Percentiles rank a stretch among this genome's conserved stretches.
These are phyloP conservation scores for Nomada hirtipes DNA, from an alignment of 2,888 invertebrate genomes.

Conservation along the genomic window DNA sequence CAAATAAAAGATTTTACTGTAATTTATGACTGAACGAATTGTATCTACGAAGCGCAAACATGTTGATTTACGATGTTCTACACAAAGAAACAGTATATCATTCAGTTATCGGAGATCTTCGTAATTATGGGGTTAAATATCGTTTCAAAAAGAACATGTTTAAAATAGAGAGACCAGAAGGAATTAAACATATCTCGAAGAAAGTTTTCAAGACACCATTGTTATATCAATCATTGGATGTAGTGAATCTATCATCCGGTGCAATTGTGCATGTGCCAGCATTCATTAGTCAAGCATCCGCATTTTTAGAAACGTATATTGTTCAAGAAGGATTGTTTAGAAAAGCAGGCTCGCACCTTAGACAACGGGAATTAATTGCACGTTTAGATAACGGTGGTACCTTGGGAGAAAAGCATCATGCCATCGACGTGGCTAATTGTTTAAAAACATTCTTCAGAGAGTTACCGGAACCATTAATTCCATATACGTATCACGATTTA, in stretches of 20 bases:
- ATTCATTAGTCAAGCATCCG: slow-evolving; percentile 90
- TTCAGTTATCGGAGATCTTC: slow-evolving; percentile 88
- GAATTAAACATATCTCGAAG: slow-evolving; percentile 70
- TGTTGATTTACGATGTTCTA: slow-evolving; percentile 86
- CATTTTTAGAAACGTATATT: slow-evolving; percentile 88
- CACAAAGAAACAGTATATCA: slow-evolving; percentile 86
- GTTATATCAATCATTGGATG: slow-evolving; percentile 85
- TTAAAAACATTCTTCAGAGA: slow-evolving; percentile 94
- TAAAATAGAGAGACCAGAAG: slow-evolving; percentile 78
- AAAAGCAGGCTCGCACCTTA: slow-evolving; percentile 93
- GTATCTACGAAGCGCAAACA: slow-evolving; percentile 74
- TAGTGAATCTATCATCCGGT: slow-evolving; percentile 88
- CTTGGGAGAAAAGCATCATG: slow-evolving; percentile 90
- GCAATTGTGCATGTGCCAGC: slow-evolving; percentile 90
- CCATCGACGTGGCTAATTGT: slow-evolving; percentile 94
- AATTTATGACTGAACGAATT: slow-evolving; percentile 35
- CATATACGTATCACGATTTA: slow-evolving; percentile 89
- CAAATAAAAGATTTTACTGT: slow-evolving; percentile 7
- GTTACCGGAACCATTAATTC: slow-evolving; percentile 94
- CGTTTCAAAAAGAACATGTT: slow-evolving; percentile 88
- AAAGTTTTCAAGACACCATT: slow-evolving; percentile 86
- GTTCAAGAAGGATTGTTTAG: slow-evolving; percentile 94
- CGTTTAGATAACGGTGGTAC: slow-evolving; percentile 89
- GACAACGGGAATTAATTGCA: slow-evolving; percentile 93
- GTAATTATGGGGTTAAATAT: slow-evolving; percentile 90